Evolutionary conservation across 1,140 invertebrate genomes (phyloP).

Genomic region (Ptiloglossa arizonensis): DNA sequence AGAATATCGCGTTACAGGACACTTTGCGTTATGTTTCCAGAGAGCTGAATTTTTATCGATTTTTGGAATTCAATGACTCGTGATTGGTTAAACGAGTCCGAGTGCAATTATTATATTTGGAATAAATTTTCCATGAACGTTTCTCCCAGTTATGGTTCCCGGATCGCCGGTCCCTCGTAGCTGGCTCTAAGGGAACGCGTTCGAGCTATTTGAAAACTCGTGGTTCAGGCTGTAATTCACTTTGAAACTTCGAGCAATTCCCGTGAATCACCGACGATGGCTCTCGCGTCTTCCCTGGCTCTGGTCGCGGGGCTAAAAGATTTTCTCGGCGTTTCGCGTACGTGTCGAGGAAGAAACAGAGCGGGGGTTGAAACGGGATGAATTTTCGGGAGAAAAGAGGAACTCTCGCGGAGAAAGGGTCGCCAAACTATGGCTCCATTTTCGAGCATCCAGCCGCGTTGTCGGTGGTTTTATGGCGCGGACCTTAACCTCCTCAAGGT

Average conservation of each 20-base stretch:
- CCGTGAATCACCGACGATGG: slow-evolving; percentile 28
- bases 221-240: slow-evolving; percentile 41
- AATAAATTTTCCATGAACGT: background rate
- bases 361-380: background rate
- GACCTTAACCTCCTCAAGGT: slow-evolving; percentile 48
- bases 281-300: background rate
- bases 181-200: background rate
- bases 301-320: background rate
- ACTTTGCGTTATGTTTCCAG: too few species aligned
- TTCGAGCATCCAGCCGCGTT: background rate
- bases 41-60: too few species aligned
- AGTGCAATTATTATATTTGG: too few species aligned
- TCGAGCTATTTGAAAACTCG: background rate
- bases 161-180: background rate
- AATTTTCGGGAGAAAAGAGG: background rate
- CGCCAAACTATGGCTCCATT: background rate
- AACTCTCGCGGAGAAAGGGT: background rate
- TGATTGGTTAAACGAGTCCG: too few species aligned
- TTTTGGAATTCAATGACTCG: too few species aligned
- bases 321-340: slow-evolving; percentile 14
- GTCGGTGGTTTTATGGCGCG: slow-evolving; percentile 24
- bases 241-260: slow-evolving; percentile 48
- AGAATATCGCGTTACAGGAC: too few species aligned
- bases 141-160: background rate
- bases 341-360: background rate